Evolutionary conservation across 2,113 vertebrate species (phyloP).

Genomic region (Acinonyx jubatus): DNA sequence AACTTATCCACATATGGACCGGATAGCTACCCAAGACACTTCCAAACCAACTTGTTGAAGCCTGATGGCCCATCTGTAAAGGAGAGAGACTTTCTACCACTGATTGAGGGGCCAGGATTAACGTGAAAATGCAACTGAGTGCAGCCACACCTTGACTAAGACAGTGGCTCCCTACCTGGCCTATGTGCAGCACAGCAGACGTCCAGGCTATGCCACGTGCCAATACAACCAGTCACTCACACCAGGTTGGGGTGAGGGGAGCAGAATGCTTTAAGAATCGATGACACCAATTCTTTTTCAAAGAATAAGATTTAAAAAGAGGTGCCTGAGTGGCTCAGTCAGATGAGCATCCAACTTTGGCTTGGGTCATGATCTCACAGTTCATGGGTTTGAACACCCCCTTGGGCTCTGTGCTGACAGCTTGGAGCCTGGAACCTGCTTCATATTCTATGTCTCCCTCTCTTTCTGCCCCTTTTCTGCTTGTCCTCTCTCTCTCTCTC

Average conservation of each 20-base stretch:
- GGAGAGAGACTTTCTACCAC: neutral
- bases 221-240: neutral
- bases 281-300: neutral
- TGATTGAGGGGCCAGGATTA: neutral
- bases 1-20: neutral
- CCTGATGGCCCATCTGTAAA: neutral
- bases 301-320: neutral
- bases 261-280: neutral
- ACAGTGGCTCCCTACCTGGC: neutral
- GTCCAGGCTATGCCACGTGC: too few relatives aligned
- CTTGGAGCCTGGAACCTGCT: too few relatives aligned
- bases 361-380: too few relatives aligned
- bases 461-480: too few relatives aligned
- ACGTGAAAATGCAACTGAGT: neutral
- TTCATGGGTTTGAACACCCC: too few relatives aligned
- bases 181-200: neutral
- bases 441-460: too few relatives aligned
- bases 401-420: too few relatives aligned
- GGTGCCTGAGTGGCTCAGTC: too few relatives aligned
- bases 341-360: too few relatives aligned
- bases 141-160: neutral
- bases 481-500: too few relatives aligned
- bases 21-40: neutral
- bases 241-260: neutral
- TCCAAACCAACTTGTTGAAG: neutral